A percentile compares a stretch with the other conserved stretches of the same genome.
Evolutionary conservation across 2,888 invertebrate genomes (phyloP).

Genomic region (Polymixis lichenea): DNA sequence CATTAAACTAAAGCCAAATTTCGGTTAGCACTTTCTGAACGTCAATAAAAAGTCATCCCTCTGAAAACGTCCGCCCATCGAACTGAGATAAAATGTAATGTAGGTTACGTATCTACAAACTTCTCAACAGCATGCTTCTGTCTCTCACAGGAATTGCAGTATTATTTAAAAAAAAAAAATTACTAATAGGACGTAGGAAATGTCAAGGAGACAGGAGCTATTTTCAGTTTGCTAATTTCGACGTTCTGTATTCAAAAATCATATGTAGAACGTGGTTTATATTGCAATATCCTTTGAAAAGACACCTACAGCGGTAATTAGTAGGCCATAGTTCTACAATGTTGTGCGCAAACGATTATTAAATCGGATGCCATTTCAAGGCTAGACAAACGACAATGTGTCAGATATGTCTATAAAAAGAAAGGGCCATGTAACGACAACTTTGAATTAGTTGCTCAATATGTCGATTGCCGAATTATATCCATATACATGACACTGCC

Average conservation of each 20-base stretch:
- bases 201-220: constrained; percentile 27
- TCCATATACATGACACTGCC: constrained; percentile 32
- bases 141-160: neutral
- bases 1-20: neutral
- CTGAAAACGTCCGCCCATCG: neutral
- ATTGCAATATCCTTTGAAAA: constrained; percentile 28
- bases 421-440: constrained; percentile 25
- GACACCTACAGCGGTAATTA: constrained; percentile 10
- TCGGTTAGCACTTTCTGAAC: neutral
- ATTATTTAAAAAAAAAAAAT: neutral
- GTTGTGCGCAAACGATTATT: constrained; percentile 14
- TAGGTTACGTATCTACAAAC: neutral
- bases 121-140: neutral
- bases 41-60: neutral
- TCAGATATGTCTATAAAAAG: constrained; percentile 12
- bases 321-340: neutral
- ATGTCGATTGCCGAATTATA: constrained; percentile 33
- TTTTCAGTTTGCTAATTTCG: constrained; percentile 19
- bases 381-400: constrained; percentile 2
- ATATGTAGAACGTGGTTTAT: neutral
- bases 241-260: constrained; percentile 23
- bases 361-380: constrained; percentile 18
- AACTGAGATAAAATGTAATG: neutral
- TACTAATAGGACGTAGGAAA: neutral
- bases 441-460: constrained; percentile 16